Evolutionary conservation across 2,888 invertebrate species (phyloP).

Genomic region (Nipponacmea schrenckii): DNA sequence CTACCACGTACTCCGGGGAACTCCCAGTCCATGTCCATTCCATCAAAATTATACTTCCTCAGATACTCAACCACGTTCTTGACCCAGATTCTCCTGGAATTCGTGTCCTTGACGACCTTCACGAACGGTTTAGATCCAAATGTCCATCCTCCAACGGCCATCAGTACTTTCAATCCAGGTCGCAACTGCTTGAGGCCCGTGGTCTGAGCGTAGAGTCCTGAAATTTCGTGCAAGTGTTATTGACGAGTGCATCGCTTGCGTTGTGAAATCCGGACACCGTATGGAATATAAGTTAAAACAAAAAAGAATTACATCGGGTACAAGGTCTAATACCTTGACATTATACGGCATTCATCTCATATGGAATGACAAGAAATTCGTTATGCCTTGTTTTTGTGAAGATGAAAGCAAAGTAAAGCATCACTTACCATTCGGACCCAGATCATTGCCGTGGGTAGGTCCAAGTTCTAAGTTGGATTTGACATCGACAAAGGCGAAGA

Average conservation of each 20-base stretch:
- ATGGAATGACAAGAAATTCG: no score
- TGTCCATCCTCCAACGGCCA: constrained; percentile 54
- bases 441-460: not conserved
- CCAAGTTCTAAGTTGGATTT: not conserved
- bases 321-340: no score
- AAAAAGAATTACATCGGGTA: no score
- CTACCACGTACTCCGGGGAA: constrained; percentile 75
- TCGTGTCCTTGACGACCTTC: constrained; percentile 7
- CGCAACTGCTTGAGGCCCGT: constrained; percentile 64
- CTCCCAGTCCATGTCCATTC: constrained; percentile 92
- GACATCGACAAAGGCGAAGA: constrained; percentile 1
- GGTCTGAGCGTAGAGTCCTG: constrained; percentile 28
- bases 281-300: no score
- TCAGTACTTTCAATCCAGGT: constrained; percentile 38
- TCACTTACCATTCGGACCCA: not conserved
- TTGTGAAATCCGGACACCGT: no score
- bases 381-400: no score
- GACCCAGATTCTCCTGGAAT: constrained; percentile 16
- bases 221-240: not conserved
- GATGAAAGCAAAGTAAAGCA: no score
- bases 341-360: no score
- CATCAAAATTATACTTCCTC: constrained; percentile 77
- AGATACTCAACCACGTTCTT: constrained; percentile 29
- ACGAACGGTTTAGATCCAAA: constrained; percentile 54
- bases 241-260: no score